Evolutionary conservation across 2,113 vertebrate species (phyloP), one percentile per base, ranked within the genome.

Genomic region (Naja naja): DNA sequence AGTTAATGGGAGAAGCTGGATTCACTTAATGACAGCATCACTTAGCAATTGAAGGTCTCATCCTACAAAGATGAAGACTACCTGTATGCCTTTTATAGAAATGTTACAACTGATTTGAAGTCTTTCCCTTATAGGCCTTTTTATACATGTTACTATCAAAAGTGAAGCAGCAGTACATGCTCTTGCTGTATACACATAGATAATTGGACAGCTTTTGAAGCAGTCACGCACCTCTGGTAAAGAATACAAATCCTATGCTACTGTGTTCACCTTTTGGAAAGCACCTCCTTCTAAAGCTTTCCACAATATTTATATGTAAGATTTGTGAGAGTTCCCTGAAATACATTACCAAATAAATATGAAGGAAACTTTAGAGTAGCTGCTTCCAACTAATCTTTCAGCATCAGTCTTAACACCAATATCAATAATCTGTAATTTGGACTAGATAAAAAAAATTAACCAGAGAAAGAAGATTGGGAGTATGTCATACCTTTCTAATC

Each of bases 371-470:
- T 90, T 81, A 87, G 0, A 58, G 1, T 0, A 3, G 3, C 90
- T 3, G 86, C 3, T 49, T 53, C 12, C 55, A 4, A 8, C 30
- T 64, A 27, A 53, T 49, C 20, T 2, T 5, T 92, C 87, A 45
- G 14, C 0, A 64, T 3, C 1, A 27, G 11, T 86, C 20, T 85
- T 85, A 88, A 86, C 54, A 23, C 64, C 0, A 94, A 0, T 93
- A 90, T 87, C 0, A 94, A 0, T 94, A 90, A 87, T 58, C 2
- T 12, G 5, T 92, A 5, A n/a, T 81, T 56, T 86, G 85, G 58
- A 93, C 92, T 54, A 94, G 94, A 85, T 89, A 43, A 22, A 90
- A 30, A 92, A 93, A 94, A 2, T 0, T 0, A 93, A 49, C 20
- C 14, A 7, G 11, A 45, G 90, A 22, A 94, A 1, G 25, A 91